Percentiles rank a stretch among this genome's conserved stretches.
These are phyloP conservation scores for Phyllostomus hastatus DNA, from an alignment of 2,113 vertebrate species.

Conservation along the genomic window DNA sequence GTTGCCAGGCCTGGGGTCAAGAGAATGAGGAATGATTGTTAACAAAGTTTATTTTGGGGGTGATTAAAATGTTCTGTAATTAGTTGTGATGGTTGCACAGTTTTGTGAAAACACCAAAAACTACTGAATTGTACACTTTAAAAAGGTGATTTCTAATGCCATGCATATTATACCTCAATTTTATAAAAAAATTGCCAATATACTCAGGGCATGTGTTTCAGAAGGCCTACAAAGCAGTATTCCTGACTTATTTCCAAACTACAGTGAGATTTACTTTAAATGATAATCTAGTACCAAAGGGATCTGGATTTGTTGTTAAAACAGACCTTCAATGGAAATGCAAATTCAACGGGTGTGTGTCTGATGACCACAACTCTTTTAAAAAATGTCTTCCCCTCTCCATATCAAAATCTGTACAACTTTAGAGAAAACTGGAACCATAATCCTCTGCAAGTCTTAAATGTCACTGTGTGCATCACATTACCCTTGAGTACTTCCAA, in stretches of 20 bases:
- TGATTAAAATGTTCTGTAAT: background rate
- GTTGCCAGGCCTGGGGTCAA: background rate
- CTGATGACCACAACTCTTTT: background rate
- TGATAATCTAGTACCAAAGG: background rate
- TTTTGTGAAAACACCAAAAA: background rate
- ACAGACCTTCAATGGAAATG: background rate
- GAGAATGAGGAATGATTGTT: background rate
- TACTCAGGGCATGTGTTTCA: background rate
- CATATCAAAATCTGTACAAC: background rate
- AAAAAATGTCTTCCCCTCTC: background rate
- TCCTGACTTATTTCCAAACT: background rate
- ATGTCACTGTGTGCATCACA: background rate
- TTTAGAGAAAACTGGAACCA: background rate
- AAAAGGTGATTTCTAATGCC: background rate
- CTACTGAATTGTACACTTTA: background rate
- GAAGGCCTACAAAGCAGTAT: background rate
- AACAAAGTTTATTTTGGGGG: background rate
- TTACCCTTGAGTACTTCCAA: background rate
- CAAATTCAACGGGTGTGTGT: slow-evolving; percentile 57
- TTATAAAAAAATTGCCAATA: background rate
- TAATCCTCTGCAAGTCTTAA: background rate
- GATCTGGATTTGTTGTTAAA: background rate
- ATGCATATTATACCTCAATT: background rate
- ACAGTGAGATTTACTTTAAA: slow-evolving; percentile 1
- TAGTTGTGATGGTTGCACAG: background rate